Evolutionary conservation across 2,888 invertebrate genomes (phyloP).

Genomic region (Cheiracanthium punctorium): DNA sequence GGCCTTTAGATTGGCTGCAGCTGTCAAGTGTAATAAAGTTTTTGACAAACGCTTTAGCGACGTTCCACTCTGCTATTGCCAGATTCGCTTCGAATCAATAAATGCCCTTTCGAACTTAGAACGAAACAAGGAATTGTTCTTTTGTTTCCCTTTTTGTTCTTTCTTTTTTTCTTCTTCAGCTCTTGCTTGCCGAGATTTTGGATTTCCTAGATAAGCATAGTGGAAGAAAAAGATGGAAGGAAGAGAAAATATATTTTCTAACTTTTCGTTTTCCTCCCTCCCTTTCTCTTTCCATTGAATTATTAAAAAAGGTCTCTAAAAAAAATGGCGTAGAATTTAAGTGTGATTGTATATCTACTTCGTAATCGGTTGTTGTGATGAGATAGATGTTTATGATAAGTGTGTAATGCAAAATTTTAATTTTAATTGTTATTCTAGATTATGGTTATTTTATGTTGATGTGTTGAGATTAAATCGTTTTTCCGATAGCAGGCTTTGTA

Average conservation of each 20-base stretch:
- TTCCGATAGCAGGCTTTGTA: too few relatives aligned
- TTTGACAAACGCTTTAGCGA: slow-evolving; percentile 58
- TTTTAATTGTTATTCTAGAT: too few relatives aligned
- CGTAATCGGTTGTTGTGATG: too few relatives aligned
- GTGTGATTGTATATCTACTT: too few relatives aligned
- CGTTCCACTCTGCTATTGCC: slow-evolving; percentile 37
- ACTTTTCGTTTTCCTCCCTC: slow-evolving; percentile 11
- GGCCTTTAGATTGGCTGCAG: slow-evolving; percentile 33
- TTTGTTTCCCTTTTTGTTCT: not conserved
- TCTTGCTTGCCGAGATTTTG: slow-evolving; percentile 24
- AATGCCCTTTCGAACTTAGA: slow-evolving; percentile 35
- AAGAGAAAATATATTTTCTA: slow-evolving; percentile 1
- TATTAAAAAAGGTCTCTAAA: not conserved
- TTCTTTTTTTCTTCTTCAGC: slow-evolving; percentile 8
- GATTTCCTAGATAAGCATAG: slow-evolving; percentile 46
- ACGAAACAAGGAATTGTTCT: slow-evolving; percentile 53
- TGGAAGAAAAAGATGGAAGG: slow-evolving; percentile 9
- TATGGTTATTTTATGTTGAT: too few relatives aligned
- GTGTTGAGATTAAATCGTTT: too few relatives aligned
- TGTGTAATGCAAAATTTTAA: too few relatives aligned
- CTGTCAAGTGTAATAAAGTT: slow-evolving; percentile 62
- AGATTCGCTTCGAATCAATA: slow-evolving; percentile 53
- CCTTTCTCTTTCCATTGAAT: slow-evolving; percentile 6
- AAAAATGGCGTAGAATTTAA: too few relatives aligned
- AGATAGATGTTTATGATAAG: too few relatives aligned